These are phyloP conservation scores for Dynastes hyllus DNA, from an alignment of 2,888 invertebrate genomes.

Conservation along the genomic window DNA sequence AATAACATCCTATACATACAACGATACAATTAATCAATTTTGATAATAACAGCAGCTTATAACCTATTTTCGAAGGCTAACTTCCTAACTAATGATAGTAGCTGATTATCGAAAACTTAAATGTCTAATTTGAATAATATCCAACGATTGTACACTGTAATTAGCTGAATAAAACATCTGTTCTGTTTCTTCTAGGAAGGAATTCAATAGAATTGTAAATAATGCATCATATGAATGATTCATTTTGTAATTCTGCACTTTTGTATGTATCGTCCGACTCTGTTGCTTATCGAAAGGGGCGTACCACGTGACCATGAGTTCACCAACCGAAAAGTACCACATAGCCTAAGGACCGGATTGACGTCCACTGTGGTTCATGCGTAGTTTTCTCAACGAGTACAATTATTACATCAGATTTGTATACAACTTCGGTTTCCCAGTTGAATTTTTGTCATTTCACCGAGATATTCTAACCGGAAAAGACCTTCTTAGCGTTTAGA, in stretches of 20 bases:
- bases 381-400: conserved; percentile 28
- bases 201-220: background rate
- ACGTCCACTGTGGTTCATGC: conserved; percentile 32
- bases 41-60: too few relatives aligned
- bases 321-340: conserved; percentile 35
- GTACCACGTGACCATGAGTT: background rate
- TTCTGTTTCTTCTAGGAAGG: too few relatives aligned
- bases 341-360: conserved; percentile 38
- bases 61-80: too few relatives aligned
- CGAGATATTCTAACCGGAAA: background rate
- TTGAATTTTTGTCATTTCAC: conserved; percentile 18
- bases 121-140: too few relatives aligned
- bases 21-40: too few relatives aligned
- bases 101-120: too few relatives aligned
- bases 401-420: conserved; percentile 51
- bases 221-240: conserved; percentile 17
- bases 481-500: background rate
- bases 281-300: conserved; percentile 2
- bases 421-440: conserved; percentile 6
- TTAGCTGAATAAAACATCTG: too few relatives aligned
- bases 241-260: conserved; percentile 11
- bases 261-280: conserved; percentile 6
- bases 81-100: too few relatives aligned
- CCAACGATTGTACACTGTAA: too few relatives aligned
- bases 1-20: too few relatives aligned